These are phyloP conservation scores for Sebastes hubbsi DNA, from an alignment of 2,797 vertebrate species.

Conservation along the genomic window DNA sequence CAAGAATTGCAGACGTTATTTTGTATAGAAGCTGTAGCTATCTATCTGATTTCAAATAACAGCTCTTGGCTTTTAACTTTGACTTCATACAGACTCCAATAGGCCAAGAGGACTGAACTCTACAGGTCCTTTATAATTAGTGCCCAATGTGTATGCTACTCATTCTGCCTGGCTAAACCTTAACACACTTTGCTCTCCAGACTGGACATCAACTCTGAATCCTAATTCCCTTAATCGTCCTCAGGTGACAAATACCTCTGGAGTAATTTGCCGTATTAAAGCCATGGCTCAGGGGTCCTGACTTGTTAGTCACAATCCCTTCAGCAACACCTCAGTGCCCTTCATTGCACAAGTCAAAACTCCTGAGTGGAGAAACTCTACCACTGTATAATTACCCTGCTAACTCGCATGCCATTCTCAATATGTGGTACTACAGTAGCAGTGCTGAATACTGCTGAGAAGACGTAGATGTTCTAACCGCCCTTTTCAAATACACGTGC, in stretches of 20 bases:
- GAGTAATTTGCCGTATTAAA: slow-evolving; percentile 72
- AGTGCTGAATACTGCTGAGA: slow-evolving; percentile 31
- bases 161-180: slow-evolving; percentile 56
- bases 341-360: slow-evolving; percentile 57
- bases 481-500: slow-evolving; percentile 18
- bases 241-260: slow-evolving; percentile 73
- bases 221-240: slow-evolving; percentile 67
- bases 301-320: slow-evolving; percentile 57
- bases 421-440: slow-evolving; percentile 21
- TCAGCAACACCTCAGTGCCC: slow-evolving; percentile 61
- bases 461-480: neutral
- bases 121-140: slow-evolving; percentile 37
- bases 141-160: slow-evolving; percentile 8
- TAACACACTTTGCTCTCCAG: slow-evolving; percentile 45
- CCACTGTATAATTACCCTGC: slow-evolving; percentile 19
- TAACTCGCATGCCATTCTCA: slow-evolving; percentile 39
- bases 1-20: neutral
- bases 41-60: neutral
- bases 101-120: slow-evolving; percentile 14
- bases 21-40: neutral
- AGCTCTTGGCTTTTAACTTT: neutral
- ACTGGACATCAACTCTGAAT: slow-evolving; percentile 54
- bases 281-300: slow-evolving; percentile 50
- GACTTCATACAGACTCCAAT: slow-evolving; percentile 5
- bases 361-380: slow-evolving; percentile 31